These are phyloP conservation scores for Pilophorus perplexus DNA, from an alignment of 2,888 invertebrate genomes.

Conservation along the genomic window DNA sequence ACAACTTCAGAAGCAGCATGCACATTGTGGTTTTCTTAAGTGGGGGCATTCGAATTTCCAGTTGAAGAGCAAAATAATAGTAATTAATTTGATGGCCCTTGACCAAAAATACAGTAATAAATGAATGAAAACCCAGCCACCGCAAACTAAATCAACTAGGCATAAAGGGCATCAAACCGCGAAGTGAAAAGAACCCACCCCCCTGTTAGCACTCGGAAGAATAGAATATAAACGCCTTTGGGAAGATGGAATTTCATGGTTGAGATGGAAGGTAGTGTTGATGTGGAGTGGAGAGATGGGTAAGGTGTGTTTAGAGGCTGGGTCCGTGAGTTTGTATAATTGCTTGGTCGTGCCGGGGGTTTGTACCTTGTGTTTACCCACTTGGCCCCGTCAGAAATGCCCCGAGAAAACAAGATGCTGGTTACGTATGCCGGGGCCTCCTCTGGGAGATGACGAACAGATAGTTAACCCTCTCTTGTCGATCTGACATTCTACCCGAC, in stretches of 20 bases:
- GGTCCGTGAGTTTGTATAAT: slow-evolving; percentile 40
- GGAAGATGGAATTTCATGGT: slow-evolving; percentile 19
- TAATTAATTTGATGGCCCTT: background rate
- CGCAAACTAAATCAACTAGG: slow-evolving; percentile 11
- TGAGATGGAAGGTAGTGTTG: slow-evolving; percentile 34
- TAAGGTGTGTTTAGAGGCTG: slow-evolving; percentile 34
- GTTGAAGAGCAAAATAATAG: background rate
- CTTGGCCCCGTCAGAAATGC: slow-evolving; percentile 21
- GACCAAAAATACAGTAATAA: background rate
- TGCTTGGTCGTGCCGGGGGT: slow-evolving; percentile 39
- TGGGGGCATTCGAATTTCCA: background rate
- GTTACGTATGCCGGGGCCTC: slow-evolving; percentile 15
- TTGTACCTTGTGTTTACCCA: slow-evolving; percentile 40
- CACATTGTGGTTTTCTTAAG: too few relatives aligned
- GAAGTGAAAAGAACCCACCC: slow-evolving; percentile 1
- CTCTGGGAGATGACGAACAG: slow-evolving; percentile 27
- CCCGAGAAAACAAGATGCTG: slow-evolving; percentile 34
- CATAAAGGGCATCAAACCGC: background rate
- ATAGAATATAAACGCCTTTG: slow-evolving; percentile 13
- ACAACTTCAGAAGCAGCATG: too few relatives aligned
- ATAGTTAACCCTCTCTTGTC: slow-evolving; percentile 26
- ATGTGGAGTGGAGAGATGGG: slow-evolving; percentile 32
- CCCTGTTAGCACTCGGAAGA: slow-evolving; percentile 21
- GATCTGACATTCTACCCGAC: slow-evolving; percentile 21
- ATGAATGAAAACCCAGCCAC: slow-evolving; percentile 24